Conservation (phyloP, 1,140 invertebrate genomes). For the Streblospio benedicti region DNA sequence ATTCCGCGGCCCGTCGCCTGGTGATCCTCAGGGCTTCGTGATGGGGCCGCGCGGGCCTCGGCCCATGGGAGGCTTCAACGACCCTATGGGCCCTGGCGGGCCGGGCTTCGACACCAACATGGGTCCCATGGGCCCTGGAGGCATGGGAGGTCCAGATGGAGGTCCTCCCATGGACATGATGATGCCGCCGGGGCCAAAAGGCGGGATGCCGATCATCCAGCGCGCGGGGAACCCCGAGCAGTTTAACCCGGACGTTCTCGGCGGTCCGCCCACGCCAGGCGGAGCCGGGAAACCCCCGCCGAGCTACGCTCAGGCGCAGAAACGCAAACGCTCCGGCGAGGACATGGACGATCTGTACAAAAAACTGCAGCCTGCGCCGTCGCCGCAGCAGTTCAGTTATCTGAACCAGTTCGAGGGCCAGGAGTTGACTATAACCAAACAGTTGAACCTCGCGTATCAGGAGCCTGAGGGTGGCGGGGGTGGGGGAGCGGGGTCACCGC, state of each 20-base stretch:
- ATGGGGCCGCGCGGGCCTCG: slow-evolving; percentile 59
- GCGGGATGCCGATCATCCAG: slow-evolving; percentile 21
- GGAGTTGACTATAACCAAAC: slow-evolving; percentile 91
- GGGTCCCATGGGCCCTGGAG: slow-evolving; percentile 17
- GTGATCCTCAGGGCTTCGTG: slow-evolving; percentile 26
- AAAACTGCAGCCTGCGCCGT: slow-evolving; percentile 89
- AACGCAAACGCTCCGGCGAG: slow-evolving; percentile 33
- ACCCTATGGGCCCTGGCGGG: slow-evolving; percentile 47
- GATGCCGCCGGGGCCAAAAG: slow-evolving; percentile 16
- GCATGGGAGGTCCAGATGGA: slow-evolving; percentile 22
- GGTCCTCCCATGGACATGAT: slow-evolving; percentile 23
- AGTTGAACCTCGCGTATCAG: slow-evolving; percentile 62
- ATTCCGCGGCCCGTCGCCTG: slow-evolving; percentile 27
- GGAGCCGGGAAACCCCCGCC: slow-evolving; percentile 36
- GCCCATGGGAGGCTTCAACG: background rate
- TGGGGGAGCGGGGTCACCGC: too few species aligned
- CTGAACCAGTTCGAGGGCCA: slow-evolving; percentile 91
- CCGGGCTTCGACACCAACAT: slow-evolving; percentile 33
- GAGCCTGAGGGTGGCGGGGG: slow-evolving; percentile 22
- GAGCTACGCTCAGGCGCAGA: slow-evolving; percentile 40
- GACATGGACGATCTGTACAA: slow-evolving; percentile 42
- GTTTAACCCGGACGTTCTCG: slow-evolving; percentile 32
- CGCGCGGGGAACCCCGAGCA: slow-evolving; percentile 42
- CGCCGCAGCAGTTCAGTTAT: slow-evolving; percentile 91
- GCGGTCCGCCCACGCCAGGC: slow-evolving; percentile 20